These are phyloP conservation scores for Morus bassanus DNA, from an alignment of 2,797 vertebrate species.

Conservation along the genomic window DNA sequence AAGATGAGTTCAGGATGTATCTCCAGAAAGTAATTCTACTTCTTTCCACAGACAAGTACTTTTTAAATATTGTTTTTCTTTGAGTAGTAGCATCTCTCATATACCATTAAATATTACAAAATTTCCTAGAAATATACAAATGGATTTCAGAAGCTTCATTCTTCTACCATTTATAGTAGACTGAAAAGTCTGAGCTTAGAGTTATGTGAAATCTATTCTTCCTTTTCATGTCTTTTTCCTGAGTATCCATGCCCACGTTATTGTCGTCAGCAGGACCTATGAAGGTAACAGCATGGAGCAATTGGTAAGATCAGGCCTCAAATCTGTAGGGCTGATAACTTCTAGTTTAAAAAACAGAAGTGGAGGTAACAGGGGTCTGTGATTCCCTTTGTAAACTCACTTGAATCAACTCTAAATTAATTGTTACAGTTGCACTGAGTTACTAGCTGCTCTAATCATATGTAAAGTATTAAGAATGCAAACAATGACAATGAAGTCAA, in stretches of 20 bases:
- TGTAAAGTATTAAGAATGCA: background rate
- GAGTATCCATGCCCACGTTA: background rate
- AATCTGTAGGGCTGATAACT: background rate
- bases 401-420: background rate
- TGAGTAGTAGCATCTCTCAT: background rate
- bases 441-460: background rate
- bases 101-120: background rate
- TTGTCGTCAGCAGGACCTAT: background rate
- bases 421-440: background rate
- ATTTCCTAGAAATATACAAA: background rate
- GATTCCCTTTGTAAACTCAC: background rate
- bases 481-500: background rate
- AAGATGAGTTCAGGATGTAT: background rate
- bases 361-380: background rate
- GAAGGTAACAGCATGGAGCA: background rate
- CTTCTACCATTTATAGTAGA: background rate
- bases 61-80: background rate
- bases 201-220: background rate
- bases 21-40: background rate
- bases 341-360: background rate
- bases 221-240: background rate
- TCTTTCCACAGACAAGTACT: background rate
- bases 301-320: background rate
- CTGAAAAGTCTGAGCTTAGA: background rate
- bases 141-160: background rate